These are phyloP conservation scores for Therioaphis trifolii DNA, from an alignment of 2,888 invertebrate species.

Conservation along the genomic window DNA sequence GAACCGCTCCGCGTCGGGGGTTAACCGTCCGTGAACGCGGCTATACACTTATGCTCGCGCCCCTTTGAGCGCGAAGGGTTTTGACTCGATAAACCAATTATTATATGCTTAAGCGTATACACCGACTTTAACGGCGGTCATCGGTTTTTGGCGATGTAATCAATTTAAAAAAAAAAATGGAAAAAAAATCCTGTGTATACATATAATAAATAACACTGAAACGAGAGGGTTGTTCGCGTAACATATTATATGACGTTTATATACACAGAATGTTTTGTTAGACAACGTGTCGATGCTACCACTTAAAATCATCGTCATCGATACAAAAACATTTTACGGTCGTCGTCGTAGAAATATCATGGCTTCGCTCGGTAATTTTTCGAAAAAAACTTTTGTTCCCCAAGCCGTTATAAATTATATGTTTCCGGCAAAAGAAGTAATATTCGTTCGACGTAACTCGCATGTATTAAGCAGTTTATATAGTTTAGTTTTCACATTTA, in stretches of 20 bases:
- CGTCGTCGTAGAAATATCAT: no score
- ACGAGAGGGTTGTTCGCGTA: neutral
- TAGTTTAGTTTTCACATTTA: neutral
- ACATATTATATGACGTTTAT: neutral
- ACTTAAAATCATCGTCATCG: neutral
- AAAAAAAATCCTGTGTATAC: neutral
- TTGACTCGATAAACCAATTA: constrained; percentile 62
- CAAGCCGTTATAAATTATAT: no score
- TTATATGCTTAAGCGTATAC: constrained; percentile 39
- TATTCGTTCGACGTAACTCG: no score
- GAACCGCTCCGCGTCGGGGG: neutral
- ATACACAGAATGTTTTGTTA: neutral
- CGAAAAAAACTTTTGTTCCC: no score
- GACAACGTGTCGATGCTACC: constrained; percentile 41
- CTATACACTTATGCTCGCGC: constrained; percentile 25
- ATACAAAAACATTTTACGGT: neutral
- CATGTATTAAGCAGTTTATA: neutral
- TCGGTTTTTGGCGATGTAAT: constrained; percentile 50
- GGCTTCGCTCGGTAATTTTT: no score
- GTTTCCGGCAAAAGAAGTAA: no score
- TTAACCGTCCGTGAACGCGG: constrained; percentile 59
- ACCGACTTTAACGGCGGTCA: constrained; percentile 37
- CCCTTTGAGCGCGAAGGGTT: constrained; percentile 29
- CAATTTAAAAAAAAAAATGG: constrained; percentile 42
- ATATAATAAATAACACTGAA: constrained; percentile 32